Evolutionary conservation across 1,140 invertebrate species (phyloP), one percentile per base, ranked within the genome.

Genomic region (Eciton burchellii): DNA sequence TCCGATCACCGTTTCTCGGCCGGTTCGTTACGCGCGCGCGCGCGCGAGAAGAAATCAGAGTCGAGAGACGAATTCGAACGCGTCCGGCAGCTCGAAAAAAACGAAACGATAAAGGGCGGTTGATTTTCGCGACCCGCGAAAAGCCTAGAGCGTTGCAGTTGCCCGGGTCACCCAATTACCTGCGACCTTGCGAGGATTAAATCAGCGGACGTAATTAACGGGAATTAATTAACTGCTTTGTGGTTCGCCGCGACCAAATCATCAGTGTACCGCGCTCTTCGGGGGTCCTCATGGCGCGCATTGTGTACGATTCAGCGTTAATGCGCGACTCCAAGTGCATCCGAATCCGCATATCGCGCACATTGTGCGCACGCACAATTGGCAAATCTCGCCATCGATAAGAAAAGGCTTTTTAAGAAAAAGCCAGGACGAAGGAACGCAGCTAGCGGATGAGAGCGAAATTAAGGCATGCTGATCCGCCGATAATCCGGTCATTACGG

Each of bases 161-260:
- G 63, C 59, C 6, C 5, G 24, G 24, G 45, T n/a, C 49, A 60
- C 4, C 24, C 29, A 47, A 72, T 82, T 82, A 74, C 56, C 52
- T 21, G 29, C 5, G 35, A 52, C 41, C n/a, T 21, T 41, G 62
- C 11, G 57, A 72, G 82, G 29, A 77, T 14, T 9, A 45, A 72
- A 82, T 81, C 63, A 47, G n/a, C 26, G 47, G 68, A 54, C 24
- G 62, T 19, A 82, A 83, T 82, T 29, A 43, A 43, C n/a, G 41
- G 24, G 60, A 84, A 73, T 84, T 66, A 84, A 83, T 84, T 83
- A 84, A 49, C 52, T 4, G 24, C 21, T n/a, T 24, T 16, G 21
- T 21, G 47, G 21, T 21, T 29, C n/a, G 21, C 26, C 24, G 5
- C 14, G 49, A 49, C 70, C 68, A 45, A 84, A 84, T 84, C 73